phyloP scores from a whole-genome alignment of 2,888 invertebrate genomes.

The Dinocampus coccinellae region DNA sequence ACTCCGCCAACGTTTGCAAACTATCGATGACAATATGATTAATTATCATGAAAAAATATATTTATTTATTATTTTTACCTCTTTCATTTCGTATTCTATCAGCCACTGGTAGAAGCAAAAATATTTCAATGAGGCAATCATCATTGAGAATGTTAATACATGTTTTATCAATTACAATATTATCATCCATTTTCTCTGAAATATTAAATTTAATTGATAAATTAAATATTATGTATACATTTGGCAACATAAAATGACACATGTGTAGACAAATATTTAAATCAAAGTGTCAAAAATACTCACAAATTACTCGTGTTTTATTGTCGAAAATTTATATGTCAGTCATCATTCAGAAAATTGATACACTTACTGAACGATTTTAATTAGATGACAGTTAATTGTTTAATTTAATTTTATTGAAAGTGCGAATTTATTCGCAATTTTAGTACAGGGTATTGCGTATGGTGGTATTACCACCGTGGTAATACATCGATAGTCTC shows the following conservation, averaged over 20 bases:
- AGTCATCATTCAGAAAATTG: too few relatives aligned
- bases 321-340: too few relatives aligned
- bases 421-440: background rate
- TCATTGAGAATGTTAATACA: constrained; percentile 70
- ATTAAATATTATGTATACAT: background rate
- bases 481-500: background rate
- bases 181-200: background rate
- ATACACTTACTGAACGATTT: background rate
- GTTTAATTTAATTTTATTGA: background rate
- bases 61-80: constrained; percentile 53
- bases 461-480: background rate
- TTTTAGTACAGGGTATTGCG: background rate
- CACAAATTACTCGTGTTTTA: too few relatives aligned
- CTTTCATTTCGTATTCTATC: constrained; percentile 73
- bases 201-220: background rate
- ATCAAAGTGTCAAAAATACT: too few relatives aligned
- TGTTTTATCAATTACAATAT: background rate
- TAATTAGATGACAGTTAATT: too few relatives aligned
- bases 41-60: background rate
- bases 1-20: constrained; percentile 73
- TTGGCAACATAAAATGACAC: background rate
- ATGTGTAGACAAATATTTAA: too few relatives aligned
- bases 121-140: constrained; percentile 73
- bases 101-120: constrained; percentile 71
- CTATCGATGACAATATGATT: constrained; percentile 50